Evolutionary conservation across 2,113 vertebrate genomes (phyloP), one percentile per base, ranked within the genome.

Genomic region (Sylvilagus bachmani): DNA sequence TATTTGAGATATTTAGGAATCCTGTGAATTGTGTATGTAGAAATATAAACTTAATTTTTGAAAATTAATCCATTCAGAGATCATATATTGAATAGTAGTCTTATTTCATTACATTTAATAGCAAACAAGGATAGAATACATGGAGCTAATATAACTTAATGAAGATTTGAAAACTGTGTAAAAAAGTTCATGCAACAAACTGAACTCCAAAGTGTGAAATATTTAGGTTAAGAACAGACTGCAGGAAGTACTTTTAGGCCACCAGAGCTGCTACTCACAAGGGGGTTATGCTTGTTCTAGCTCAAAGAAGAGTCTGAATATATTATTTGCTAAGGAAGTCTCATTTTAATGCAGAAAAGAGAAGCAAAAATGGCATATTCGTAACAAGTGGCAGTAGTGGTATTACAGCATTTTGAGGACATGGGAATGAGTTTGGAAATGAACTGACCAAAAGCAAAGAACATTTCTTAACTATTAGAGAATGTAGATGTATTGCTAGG

Each of bases 231-330:
- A 92, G 64, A 89, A 86, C 25, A 74, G 36, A 51, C 19, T 80
- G 25, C 44, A 94, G 44, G 75, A 86, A 64, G 10, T 36, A 75
- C 29, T 62, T 69, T 71, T 55, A 75, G 78, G 31, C n/a, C 51
- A 44, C 84, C 22, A 64, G 79, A 91, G 64, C 49, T 89, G 61
- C 62, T 67, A 75, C 27, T 92, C 36, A 74, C 58, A 89, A 67
- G 81, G 73, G 79, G 12, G 24, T 2, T 75, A 89, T 91, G 29
- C 44, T 77, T 88, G 25, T 86, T 80, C 73, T 86, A 80, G 85
- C 75, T 94, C 74, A 88, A 19, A 77, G 21, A 91, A 33, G n/a
- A 75, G 86, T 94, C 80, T 36, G 89, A 77, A 94, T 89, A 51
- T 75, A 71, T 79, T 82, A 70, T 86, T 89, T 75, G 49, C 86